A percentile compares a stretch with the other conserved stretches of the same genome.
phyloP scores from a whole-genome alignment of 2,888 invertebrate species.

The Acleris emargana region DNA sequence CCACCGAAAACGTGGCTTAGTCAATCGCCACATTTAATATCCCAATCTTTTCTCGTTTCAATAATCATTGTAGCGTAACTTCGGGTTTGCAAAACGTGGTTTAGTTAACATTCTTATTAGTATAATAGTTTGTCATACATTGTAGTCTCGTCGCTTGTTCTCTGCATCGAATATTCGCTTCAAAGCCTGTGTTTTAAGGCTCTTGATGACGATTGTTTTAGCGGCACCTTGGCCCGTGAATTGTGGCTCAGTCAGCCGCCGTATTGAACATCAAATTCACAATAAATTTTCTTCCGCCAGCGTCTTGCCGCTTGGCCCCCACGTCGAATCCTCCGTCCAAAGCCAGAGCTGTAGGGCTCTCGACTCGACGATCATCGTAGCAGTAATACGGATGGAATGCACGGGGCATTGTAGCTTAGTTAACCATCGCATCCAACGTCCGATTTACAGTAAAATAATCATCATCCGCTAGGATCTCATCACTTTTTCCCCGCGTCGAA shows the following conservation, averaged over 20 bases:
- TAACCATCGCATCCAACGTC: slow-evolving; percentile 51
- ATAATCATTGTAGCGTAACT: slow-evolving; percentile 65
- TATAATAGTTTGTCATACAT: no score
- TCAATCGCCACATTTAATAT: slow-evolving; percentile 53
- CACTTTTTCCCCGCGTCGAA: slow-evolving; percentile 26
- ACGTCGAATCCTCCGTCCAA: slow-evolving; percentile 50
- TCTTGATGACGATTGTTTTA: slow-evolving; percentile 51
- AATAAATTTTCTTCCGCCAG: neutral
- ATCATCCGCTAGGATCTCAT: no score
- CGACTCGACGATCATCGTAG: slow-evolving; percentile 68
- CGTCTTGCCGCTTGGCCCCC: slow-evolving; percentile 43
- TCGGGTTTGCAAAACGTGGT: slow-evolving; percentile 46
- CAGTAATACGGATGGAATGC: slow-evolving; percentile 44
- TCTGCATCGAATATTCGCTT: slow-evolving; percentile 25
- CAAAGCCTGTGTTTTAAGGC: no score
- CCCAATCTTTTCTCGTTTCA: slow-evolving; percentile 48
- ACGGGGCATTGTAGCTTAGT: slow-evolving; percentile 61
- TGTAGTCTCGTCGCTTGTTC: no score
- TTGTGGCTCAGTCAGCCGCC: slow-evolving; percentile 66
- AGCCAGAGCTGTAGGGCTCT: slow-evolving; percentile 63
- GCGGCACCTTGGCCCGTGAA: slow-evolving; percentile 51
- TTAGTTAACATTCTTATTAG: slow-evolving; percentile 53
- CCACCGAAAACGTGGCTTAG: slow-evolving; percentile 57
- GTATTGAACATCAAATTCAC: slow-evolving; percentile 21
- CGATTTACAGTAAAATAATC: no score